A percentile compares a stretch with the other conserved stretches of the same genome.
Evolutionary conservation across 92 coral and sea anemone species (phyloP).

Genomic region (Phenganax stokvisi): DNA sequence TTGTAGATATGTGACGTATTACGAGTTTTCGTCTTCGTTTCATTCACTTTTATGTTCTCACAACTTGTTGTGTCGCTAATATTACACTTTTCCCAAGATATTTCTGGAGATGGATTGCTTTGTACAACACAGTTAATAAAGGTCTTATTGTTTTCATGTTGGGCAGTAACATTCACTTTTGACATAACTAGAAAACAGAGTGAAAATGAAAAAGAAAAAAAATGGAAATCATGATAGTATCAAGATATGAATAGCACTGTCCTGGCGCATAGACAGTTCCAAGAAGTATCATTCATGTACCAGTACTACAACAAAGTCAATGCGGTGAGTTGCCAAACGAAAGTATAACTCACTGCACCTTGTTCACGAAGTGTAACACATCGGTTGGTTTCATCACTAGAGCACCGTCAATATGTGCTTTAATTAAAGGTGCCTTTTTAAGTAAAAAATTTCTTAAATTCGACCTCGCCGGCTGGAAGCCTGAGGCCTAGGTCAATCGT

Average conservation of each 20-base stretch:
- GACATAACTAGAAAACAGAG: constrained; percentile 10
- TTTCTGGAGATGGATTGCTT: constrained; percentile 21
- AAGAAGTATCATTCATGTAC: too few relatives aligned
- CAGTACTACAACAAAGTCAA: too few relatives aligned
- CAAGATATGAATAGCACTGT: not conserved
- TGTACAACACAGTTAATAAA: constrained; percentile 14
- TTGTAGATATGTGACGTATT: constrained; percentile 9
- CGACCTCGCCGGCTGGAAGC: too few relatives aligned
- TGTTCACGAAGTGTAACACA: too few relatives aligned
- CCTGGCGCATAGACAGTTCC: too few relatives aligned
- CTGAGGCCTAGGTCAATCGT: too few relatives aligned
- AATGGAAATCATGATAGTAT: not conserved
- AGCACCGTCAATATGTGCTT: too few relatives aligned
- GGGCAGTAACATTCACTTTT: not conserved
- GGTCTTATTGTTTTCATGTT: not conserved
- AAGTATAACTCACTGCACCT: too few relatives aligned
- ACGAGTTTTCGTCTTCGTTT: not conserved
- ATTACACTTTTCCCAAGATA: constrained; percentile 25
- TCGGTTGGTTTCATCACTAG: too few relatives aligned
- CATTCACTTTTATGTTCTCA: not conserved
- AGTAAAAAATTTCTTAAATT: too few relatives aligned
- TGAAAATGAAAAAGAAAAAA: not conserved
- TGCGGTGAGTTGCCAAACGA: too few relatives aligned
- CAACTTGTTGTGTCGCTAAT: constrained; percentile 13
- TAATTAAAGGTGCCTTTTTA: too few relatives aligned